phyloP scores from a whole-genome alignment of 2,113 vertebrate genomes.

The Uropsilus gracilis region DNA sequence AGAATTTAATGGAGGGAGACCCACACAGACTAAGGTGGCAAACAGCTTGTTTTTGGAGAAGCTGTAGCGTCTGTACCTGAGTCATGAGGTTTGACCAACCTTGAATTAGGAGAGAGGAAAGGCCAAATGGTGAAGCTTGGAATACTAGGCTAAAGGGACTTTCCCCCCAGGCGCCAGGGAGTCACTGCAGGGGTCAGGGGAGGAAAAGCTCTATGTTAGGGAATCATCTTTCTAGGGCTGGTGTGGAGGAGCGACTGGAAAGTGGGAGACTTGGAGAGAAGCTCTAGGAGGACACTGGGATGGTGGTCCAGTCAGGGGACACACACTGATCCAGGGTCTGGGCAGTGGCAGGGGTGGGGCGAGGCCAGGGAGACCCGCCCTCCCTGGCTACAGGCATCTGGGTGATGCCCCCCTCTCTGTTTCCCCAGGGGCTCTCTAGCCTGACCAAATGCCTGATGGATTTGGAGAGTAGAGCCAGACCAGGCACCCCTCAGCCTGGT shows the following conservation, averaged over 20 bases:
- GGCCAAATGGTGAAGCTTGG: neutral
- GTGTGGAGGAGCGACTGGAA: neutral
- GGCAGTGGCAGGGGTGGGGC: neutral
- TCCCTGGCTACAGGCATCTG: neutral
- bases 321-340: neutral
- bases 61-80: neutral
- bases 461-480: neutral
- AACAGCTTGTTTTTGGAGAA: neutral
- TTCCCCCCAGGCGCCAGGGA: neutral
- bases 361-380: neutral
- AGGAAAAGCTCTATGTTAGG: neutral
- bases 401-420: neutral
- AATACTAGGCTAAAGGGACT: neutral
- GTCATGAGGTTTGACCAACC: neutral
- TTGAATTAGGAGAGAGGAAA: neutral
- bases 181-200: neutral
- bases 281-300: neutral
- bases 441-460: neutral
- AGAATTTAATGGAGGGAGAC: neutral
- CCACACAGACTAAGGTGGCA: neutral
- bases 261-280: neutral
- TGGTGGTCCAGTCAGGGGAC: too few relatives aligned
- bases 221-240: neutral
- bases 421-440: too few relatives aligned
- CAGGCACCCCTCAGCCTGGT: neutral